phyloP scores from a whole-genome alignment of 2,113 vertebrate species.

The Suncus etruscus region DNA sequence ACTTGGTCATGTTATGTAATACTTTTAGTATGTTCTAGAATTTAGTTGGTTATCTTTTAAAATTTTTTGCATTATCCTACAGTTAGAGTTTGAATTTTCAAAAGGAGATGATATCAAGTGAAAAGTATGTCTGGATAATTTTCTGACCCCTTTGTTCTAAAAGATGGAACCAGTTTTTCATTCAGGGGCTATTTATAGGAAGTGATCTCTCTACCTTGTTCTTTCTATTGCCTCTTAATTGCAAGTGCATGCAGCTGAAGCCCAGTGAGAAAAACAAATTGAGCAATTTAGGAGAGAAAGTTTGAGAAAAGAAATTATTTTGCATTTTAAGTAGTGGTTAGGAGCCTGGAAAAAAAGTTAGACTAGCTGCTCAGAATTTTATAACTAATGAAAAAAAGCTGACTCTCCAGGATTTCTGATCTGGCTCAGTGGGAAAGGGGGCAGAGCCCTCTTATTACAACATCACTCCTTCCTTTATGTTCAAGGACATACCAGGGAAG shows the following conservation, averaged over 20 bases:
- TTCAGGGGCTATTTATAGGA: not conserved
- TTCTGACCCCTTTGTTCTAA: not conserved
- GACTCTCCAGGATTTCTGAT: not conserved
- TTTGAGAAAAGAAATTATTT: not conserved
- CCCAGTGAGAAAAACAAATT: not conserved
- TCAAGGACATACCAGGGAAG: not conserved
- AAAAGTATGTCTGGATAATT: not conserved
- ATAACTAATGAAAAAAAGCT: not conserved
- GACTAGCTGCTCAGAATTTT: not conserved
- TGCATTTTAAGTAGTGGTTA: not conserved
- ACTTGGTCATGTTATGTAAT: not conserved
- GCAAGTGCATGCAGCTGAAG: not conserved
- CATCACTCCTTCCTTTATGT: not conserved
- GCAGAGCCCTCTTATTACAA: not conserved
- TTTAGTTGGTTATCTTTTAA: not conserved
- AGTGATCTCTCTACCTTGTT: not conserved
- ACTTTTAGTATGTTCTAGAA: not conserved
- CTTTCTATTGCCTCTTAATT: not conserved
- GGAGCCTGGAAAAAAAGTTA: not conserved
- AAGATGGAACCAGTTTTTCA: not conserved
- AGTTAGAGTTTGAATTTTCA: not conserved
- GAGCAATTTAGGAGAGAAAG: not conserved
- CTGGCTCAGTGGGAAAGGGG: not conserved
- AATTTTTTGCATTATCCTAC: too few relatives aligned
- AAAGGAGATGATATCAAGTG: not conserved